These are phyloP conservation scores for Hylaea fasciaria DNA, from an alignment of 2,888 invertebrate genomes.

Conservation along the genomic window DNA sequence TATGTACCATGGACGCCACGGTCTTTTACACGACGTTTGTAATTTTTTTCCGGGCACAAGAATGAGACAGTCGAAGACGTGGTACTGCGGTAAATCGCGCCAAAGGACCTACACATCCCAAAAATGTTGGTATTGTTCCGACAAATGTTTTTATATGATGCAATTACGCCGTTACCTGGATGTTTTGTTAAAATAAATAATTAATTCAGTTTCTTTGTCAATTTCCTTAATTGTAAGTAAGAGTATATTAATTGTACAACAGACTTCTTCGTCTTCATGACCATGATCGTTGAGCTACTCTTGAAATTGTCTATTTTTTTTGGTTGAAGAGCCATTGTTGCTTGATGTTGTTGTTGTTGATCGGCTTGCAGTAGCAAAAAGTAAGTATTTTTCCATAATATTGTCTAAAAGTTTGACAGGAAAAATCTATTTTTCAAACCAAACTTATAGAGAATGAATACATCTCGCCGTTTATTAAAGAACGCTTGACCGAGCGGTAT, in stretches of 20 bases:
- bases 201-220: not conserved
- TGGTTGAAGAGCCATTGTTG: too few relatives aligned
- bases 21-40: constrained; percentile 64
- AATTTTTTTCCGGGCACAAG: constrained; percentile 57
- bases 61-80: constrained; percentile 49
- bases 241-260: too few relatives aligned
- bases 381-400: too few relatives aligned
- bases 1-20: constrained; percentile 60
- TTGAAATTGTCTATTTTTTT: too few relatives aligned
- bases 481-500: constrained; percentile 11
- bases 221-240: too few relatives aligned
- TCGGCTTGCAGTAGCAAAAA: too few relatives aligned
- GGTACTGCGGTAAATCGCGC: constrained; percentile 22
- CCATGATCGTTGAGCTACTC: too few relatives aligned
- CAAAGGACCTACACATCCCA: constrained; percentile 18
- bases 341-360: too few relatives aligned
- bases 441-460: not conserved
- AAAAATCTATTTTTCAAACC: not conserved
- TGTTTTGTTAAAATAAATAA: not conserved
- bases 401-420: too few relatives aligned
- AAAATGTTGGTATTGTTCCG: constrained; percentile 32
- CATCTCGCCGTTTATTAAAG: not conserved
- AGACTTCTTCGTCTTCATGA: too few relatives aligned
- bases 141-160: constrained; percentile 27
- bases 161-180: constrained; percentile 3